A percentile compares a stretch with the other conserved stretches of the same genome.
Conservation (phyloP, 2,797 vertebrate species). For the Crax fasciolata region DNA sequence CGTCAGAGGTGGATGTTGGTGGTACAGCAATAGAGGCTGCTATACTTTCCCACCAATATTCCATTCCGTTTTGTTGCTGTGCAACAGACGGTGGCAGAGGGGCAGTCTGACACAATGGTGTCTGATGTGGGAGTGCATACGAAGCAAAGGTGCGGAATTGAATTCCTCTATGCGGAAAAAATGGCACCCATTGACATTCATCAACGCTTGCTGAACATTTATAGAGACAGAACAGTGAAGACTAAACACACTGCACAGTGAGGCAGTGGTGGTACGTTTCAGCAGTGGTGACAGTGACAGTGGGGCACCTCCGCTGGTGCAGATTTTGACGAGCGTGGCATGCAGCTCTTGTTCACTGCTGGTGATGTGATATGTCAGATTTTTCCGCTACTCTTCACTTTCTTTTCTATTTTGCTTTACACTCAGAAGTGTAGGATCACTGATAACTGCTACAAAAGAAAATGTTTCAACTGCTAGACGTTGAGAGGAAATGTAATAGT, state of each 20-base stretch:
- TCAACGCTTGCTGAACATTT: neutral
- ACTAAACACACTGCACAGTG: too few species aligned
- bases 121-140: neutral
- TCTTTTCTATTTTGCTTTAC: neutral
- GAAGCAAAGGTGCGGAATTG: neutral
- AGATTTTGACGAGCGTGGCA: neutral
- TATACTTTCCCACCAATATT: neutral
- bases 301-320: neutral
- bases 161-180: neutral
- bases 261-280: neutral
- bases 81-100: neutral
- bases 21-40: too few species aligned
- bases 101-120: neutral
- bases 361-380: neutral
- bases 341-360: neutral
- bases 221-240: neutral
- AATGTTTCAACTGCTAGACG: slow-evolving; percentile 7
- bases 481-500: slow-evolving; percentile 60
- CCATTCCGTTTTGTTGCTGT: neutral
- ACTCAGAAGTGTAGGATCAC: neutral
- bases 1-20: neutral
- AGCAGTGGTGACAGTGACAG: neutral
- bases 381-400: neutral
- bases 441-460: neutral
- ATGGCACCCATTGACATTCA: neutral